These are phyloP conservation scores for Guaruba guarouba DNA, from an alignment of 2,113 vertebrate species.

Conservation along the genomic window DNA sequence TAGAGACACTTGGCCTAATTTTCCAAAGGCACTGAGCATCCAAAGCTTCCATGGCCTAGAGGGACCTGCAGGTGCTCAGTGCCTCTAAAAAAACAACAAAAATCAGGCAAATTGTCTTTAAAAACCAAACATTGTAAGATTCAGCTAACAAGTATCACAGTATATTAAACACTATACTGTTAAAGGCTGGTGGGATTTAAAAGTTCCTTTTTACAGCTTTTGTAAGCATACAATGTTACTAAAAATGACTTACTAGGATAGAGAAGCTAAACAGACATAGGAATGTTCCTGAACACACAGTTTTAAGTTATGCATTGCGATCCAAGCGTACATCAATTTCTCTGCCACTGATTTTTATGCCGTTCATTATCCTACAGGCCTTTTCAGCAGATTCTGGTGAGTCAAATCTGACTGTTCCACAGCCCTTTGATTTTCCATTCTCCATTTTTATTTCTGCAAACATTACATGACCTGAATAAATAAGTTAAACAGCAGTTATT, in stretches of 20 bases:
- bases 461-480: slow-evolving; percentile 91
- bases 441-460: slow-evolving; percentile 99
- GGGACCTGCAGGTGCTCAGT: slow-evolving; percentile 45
- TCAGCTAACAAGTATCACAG: slow-evolving; percentile 79
- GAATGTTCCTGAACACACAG: slow-evolving; percentile 77
- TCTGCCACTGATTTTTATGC: slow-evolving; percentile 96
- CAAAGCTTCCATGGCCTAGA: background rate
- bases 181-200: slow-evolving; percentile 81
- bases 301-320: slow-evolving; percentile 87
- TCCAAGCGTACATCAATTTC: slow-evolving; percentile 98
- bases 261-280: slow-evolving; percentile 87
- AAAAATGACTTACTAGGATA: slow-evolving; percentile 88
- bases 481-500: slow-evolving; percentile 61
- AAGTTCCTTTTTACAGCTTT: slow-evolving; percentile 79
- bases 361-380: slow-evolving; percentile 97
- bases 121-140: slow-evolving; percentile 85
- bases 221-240: slow-evolving; percentile 80
- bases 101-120: slow-evolving; percentile 80
- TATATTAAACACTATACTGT: slow-evolving; percentile 85
- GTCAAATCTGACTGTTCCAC: slow-evolving; percentile 95
- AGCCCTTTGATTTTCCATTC: slow-evolving; percentile 96
- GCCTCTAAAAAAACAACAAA: slow-evolving; percentile 66
- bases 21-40: slow-evolving; percentile 63
- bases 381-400: slow-evolving; percentile 94
- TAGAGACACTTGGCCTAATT: slow-evolving; percentile 83